phyloP scores from a whole-genome alignment of 2,797 vertebrate species.

The Darevskia mixta region DNA sequence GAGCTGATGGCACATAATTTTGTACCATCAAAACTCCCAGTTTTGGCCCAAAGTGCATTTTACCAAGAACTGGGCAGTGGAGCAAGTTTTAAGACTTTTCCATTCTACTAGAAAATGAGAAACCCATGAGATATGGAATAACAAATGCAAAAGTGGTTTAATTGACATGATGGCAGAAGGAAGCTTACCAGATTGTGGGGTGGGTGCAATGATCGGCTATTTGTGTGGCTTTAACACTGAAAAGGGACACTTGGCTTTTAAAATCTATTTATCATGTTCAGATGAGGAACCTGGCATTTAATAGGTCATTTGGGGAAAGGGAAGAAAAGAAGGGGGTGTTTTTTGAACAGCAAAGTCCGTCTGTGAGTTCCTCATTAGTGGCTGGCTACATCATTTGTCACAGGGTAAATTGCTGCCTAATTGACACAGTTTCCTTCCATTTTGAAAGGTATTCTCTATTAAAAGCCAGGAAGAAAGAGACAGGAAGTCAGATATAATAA shows the following conservation, averaged over 20 bases:
- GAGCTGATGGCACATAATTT: background rate
- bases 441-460: background rate
- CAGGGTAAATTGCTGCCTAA: background rate
- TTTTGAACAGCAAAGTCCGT: background rate
- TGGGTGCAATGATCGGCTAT: rapidly evolving
- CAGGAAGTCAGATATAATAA: background rate
- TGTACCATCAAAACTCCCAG: background rate
- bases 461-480: background rate
- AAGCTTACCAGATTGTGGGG: background rate
- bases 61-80: background rate
- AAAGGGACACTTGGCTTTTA: background rate
- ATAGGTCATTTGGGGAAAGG: conserved; percentile 42
- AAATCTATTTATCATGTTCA: conserved; percentile 34
- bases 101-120: background rate
- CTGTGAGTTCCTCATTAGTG: background rate
- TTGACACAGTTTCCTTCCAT: background rate
- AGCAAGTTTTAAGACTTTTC: background rate
- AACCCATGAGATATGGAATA: rapidly evolving
- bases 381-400: rapidly evolving
- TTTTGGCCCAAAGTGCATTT: background rate
- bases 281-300: conserved; percentile 63
- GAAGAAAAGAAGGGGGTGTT: background rate
- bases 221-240: background rate
- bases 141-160: conserved; percentile 12
- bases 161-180: conserved; percentile 13